Evolutionary conservation across 2,888 invertebrate species (phyloP).

Genomic region (Eudasyphora cyanicolor): DNA sequence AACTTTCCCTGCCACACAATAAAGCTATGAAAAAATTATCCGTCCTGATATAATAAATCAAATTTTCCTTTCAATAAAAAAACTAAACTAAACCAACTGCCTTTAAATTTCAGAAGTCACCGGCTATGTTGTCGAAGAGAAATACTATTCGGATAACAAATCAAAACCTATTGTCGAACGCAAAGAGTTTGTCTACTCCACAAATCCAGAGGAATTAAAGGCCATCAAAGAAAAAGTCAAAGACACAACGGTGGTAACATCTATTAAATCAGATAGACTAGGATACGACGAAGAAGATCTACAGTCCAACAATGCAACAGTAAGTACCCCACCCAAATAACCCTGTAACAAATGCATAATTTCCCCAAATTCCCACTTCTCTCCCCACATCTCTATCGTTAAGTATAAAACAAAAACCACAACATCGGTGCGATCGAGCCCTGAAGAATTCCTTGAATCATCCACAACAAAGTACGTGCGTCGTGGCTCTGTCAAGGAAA

Average conservation of each 20-base stretch:
- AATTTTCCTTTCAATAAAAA: no score
- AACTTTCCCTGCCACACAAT: no score
- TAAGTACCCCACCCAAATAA: background rate
- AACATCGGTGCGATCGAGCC: conserved; percentile 44
- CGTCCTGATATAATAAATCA: no score
- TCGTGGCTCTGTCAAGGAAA: conserved; percentile 88
- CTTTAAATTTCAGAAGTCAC: conserved; percentile 82
- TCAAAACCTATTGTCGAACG: conserved; percentile 86
- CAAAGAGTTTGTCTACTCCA: conserved; percentile 86
- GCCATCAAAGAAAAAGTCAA: conserved; percentile 68
- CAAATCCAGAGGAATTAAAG: conserved; percentile 81
- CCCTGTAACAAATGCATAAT: background rate
- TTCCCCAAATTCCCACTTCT: background rate
- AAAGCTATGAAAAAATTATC: no score
- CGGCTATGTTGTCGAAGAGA: conserved; percentile 86
- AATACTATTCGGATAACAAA: conserved; percentile 86
- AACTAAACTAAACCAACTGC: no score
- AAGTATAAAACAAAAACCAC: conserved; percentile 13
- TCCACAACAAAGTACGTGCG: conserved; percentile 80
- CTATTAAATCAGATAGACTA: background rate
- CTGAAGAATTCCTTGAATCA: conserved; percentile 62
- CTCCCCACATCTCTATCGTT: no score
- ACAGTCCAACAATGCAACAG: background rate
- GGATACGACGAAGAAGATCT: background rate
- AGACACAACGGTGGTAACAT: conserved; percentile 8